Base-by-base conservation (phyloP, 1,140 invertebrate genomes). In the Drosophila murphyi region DNA sequence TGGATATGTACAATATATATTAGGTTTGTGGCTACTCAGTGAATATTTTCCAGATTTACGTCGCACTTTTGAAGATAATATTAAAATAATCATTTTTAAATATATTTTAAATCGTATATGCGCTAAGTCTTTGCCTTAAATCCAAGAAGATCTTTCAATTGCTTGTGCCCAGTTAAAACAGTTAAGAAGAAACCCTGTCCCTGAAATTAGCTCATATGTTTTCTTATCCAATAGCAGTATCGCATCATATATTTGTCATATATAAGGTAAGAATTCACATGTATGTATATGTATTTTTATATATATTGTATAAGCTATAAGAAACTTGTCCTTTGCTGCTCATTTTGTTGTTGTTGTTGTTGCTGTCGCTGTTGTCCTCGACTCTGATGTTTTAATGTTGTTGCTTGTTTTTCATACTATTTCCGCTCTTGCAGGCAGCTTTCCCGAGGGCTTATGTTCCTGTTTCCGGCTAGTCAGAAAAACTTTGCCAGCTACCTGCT, bases 401-500 rank as follows among this genome's bases (percentile, higher is more conserved):
- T 37, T 37, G 32, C 5, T 68, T 68, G 37, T 72, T 72, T 60
- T 72, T 60, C 41, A 69, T 61, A 73, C 61, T 73, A 73, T 68
- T 73, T 68, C 64, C 71, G 71, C 32, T 45, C 69, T 65, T 57
- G 37, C 41, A 20, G 54, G 54, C 68, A 50, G 68, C 28, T 59
- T 60, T 45, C 62, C 20, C 37, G 43, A 56, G 71, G 56, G 64
- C 55, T 60, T 73, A 60, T 72, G 70, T 60, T 68, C 48, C 63
- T 72, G 70, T 73, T 73, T 73, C 71, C 64, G 71, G 64, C 56
- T 48, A 48, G 39, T 68, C 56, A 43, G 41, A 47, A 69, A 73
- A 73, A 52, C 43, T 73, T 72, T 69, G 57, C 32, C 55, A 61
- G 64, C 71, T 73, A 73, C 71, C 71, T 73, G 71, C 71, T 73